These are phyloP conservation scores for Salvelinus sp. DNA, from an alignment of 2,113 vertebrate genomes.

Conservation along the genomic window DNA sequence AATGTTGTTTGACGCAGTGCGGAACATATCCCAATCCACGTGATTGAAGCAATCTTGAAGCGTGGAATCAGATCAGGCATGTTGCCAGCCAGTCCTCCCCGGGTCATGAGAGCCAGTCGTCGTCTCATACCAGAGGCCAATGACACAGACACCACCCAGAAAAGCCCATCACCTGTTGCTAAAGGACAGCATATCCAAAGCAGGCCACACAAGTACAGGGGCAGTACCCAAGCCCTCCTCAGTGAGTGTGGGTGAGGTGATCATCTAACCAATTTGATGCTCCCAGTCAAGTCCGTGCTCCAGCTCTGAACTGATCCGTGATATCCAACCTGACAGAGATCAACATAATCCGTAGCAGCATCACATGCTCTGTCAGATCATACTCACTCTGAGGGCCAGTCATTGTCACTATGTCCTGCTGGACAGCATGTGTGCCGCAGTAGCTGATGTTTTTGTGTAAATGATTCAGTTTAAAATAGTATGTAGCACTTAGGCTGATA, in stretches of 20 bases:
- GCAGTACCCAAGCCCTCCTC: slow-evolving; percentile 23
- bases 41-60: too few species aligned
- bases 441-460: neutral
- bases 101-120: slow-evolving; percentile 48
- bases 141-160: slow-evolving; percentile 59
- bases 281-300: slow-evolving; percentile 54
- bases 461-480: neutral
- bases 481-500: neutral
- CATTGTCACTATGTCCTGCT: neutral
- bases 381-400: slow-evolving; percentile 53
- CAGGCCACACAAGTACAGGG: slow-evolving; percentile 52
- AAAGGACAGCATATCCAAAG: slow-evolving; percentile 59
- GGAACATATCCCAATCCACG: too few species aligned
- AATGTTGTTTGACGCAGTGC: too few species aligned
- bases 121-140: slow-evolving; percentile 61
- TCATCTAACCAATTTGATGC: neutral
- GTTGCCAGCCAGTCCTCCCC: slow-evolving; percentile 65
- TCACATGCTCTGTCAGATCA: slow-evolving; percentile 52
- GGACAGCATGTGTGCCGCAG: neutral
- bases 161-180: slow-evolving; percentile 69
- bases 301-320: slow-evolving; percentile 49
- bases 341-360: slow-evolving; percentile 63
- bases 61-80: slow-evolving; percentile 52
- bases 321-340: slow-evolving; percentile 67
- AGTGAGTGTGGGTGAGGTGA: slow-evolving; percentile 1